Evolutionary conservation across 2,888 invertebrate species (phyloP).

Genomic region (Idaea biselata): DNA sequence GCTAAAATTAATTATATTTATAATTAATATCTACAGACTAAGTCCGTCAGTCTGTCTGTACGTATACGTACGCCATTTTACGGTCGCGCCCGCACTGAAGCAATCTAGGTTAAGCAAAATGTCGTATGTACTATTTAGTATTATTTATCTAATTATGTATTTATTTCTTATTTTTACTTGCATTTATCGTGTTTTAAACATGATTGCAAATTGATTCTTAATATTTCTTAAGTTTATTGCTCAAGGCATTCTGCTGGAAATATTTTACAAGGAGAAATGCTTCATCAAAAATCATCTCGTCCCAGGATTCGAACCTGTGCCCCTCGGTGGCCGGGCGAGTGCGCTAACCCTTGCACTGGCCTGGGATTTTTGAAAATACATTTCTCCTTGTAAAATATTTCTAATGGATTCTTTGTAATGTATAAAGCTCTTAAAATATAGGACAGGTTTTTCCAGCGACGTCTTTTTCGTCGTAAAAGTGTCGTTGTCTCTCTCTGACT

Average conservation of each 20-base stretch:
- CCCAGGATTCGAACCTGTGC: no score
- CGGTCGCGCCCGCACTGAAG: constrained; percentile 15
- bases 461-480: not conserved
- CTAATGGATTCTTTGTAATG: not conserved
- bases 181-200: not conserved
- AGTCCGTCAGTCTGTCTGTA: not conserved
- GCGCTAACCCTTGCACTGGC: no score
- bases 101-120: constrained; percentile 32
- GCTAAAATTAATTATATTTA: no score
- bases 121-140: not conserved
- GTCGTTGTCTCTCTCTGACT: not conserved
- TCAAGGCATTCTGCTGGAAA: no score
- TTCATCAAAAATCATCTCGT: no score
- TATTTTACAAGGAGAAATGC: no score
- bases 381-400: no score
- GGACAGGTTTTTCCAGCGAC: not conserved
- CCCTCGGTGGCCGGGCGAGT: no score
- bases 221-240: not conserved
- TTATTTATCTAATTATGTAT: not conserved
- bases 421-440: not conserved
- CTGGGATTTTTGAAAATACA: no score
- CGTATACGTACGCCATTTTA: not conserved
- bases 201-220: not conserved
- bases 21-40: no score
- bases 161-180: not conserved